Percentiles rank a stretch among this genome's conserved stretches.
These are phyloP conservation scores for Pipistrellus nathusii DNA, from an alignment of 2,797 vertebrate species.

Conservation along the genomic window DNA sequence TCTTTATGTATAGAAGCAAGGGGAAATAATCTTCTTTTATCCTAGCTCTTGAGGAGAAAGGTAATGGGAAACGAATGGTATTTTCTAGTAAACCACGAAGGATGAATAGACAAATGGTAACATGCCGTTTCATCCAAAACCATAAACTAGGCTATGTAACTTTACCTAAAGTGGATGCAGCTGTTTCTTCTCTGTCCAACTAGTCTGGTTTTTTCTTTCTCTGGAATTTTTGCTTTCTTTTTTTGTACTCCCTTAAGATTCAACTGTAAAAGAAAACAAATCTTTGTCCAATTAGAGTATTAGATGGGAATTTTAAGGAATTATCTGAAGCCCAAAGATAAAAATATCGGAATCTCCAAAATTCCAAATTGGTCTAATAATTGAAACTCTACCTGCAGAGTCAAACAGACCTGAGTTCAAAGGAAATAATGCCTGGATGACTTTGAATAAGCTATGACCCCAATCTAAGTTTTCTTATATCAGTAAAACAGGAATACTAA, in stretches of 20 bases:
- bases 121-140: conserved; percentile 46
- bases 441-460: neutral
- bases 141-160: conserved; percentile 52
- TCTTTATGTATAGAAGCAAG: neutral
- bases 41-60: conserved; percentile 57
- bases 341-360: conserved; percentile 59
- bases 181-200: conserved; percentile 61
- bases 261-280: conserved; percentile 71
- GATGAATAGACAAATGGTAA: conserved; percentile 66
- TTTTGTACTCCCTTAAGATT: conserved; percentile 64
- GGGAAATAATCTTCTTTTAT: conserved; percentile 58
- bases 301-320: conserved; percentile 70
- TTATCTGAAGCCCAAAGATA: conserved; percentile 68
- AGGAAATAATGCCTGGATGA: conserved; percentile 12
- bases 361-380: conserved; percentile 55
- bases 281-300: conserved; percentile 71
- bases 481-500: neutral
- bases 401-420: conserved; percentile 39
- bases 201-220: neutral
- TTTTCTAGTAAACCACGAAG: conserved; percentile 69
- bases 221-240: conserved; percentile 69
- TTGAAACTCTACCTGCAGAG: neutral
- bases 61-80: conserved; percentile 73
- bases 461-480: conserved; percentile 15
- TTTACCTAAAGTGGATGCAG: conserved; percentile 72